phyloP scores from a whole-genome alignment of 2,888 invertebrate genomes.

The Crocallis elinguaria region DNA sequence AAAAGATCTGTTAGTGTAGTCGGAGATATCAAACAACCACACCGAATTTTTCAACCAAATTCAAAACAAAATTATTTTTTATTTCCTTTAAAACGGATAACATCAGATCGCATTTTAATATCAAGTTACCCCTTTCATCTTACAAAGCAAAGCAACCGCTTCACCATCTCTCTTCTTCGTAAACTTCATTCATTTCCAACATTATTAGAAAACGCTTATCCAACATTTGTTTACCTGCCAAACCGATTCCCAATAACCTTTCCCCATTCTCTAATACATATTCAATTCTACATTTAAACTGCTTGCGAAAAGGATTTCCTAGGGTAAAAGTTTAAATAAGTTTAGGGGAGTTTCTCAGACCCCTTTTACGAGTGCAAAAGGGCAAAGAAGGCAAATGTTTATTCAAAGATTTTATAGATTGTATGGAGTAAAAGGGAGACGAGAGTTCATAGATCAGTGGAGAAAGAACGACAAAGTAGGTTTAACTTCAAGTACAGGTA shows the following conservation, averaged over 20 bases:
- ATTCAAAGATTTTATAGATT: constrained; percentile 82
- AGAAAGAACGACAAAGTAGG: constrained; percentile 32
- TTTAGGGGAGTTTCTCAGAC: constrained; percentile 79
- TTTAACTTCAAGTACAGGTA: constrained; percentile 35
- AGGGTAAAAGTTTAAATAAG: constrained; percentile 83
- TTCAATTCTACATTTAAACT: constrained; percentile 79
- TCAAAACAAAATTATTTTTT: too few species aligned
- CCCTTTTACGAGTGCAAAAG: constrained; percentile 82
- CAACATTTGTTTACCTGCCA: constrained; percentile 56
- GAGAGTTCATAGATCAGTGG: constrained; percentile 47
- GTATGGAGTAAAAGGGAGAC: constrained; percentile 62
- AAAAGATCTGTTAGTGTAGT: too few species aligned
- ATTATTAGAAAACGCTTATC: constrained; percentile 43
- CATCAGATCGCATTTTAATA: too few species aligned
- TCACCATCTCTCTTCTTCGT: not conserved
- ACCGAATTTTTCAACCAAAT: too few species aligned
- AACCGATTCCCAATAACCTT: constrained; percentile 58
- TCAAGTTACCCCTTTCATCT: not conserved
- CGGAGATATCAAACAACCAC: too few species aligned
- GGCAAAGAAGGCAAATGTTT: constrained; percentile 82
- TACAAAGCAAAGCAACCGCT: not conserved
- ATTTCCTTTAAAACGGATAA: too few species aligned
- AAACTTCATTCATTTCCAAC: constrained; percentile 34
- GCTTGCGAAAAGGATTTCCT: constrained; percentile 80
- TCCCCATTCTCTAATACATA: constrained; percentile 73